phyloP scores from a whole-genome alignment of 2,888 invertebrate genomes.

The Nysson spinosus region DNA sequence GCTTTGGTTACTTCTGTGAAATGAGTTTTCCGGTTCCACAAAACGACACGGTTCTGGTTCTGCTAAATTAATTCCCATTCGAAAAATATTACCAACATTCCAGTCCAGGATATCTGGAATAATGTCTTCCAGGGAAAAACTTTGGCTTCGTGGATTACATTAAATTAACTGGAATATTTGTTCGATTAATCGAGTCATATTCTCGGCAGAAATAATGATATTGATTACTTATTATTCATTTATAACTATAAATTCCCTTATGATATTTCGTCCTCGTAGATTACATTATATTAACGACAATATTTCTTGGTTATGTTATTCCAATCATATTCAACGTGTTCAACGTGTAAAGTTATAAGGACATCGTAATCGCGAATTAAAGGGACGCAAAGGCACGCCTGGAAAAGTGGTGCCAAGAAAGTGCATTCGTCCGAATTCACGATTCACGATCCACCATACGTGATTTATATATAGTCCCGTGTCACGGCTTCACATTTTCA shows the following conservation, averaged over 20 bases:
- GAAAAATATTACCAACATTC: constrained; percentile 7
- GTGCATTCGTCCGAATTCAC: not conserved
- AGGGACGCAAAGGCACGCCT: constrained; percentile 2
- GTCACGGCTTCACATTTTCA: constrained; percentile 6
- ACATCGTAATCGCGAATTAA: constrained; percentile 6
- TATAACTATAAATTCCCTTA: no score
- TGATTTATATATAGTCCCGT: constrained; percentile 12
- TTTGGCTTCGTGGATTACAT: no score
- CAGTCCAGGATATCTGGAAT: not conserved
- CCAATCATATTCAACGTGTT: not conserved
- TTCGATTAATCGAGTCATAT: no score
- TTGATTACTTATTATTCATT: no score
- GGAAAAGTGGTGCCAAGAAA: constrained; percentile 2
- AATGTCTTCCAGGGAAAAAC: not conserved
- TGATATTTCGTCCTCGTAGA: no score
- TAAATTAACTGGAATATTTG: no score
- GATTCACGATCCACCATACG: not conserved
- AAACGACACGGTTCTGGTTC: constrained; percentile 1
- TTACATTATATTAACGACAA: no score
- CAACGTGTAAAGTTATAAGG: not conserved
- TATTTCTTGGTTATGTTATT: not conserved
- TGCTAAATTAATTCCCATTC: constrained; percentile 28
- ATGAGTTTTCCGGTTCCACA: constrained; percentile 21
- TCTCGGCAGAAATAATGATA: no score
- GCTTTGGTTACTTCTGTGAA: constrained; percentile 21